phyloP scores from a whole-genome alignment of 1,140 invertebrate genomes.

The Tetragonula clypearis region DNA sequence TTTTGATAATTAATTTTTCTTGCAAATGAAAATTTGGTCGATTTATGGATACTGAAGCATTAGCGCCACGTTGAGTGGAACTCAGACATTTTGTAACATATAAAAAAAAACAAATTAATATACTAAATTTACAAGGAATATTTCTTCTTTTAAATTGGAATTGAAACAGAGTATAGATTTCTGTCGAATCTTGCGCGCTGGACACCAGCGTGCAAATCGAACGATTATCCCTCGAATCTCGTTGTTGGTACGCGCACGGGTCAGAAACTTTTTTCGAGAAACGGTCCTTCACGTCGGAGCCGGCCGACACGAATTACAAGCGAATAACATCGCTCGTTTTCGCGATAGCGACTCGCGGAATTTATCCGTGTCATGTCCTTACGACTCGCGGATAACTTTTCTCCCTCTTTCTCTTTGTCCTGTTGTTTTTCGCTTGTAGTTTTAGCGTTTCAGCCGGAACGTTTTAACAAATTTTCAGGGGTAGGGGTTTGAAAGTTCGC shows the following conservation, averaged over 20 bases:
- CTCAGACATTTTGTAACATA: too few relatives aligned
- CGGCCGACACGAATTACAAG: neutral
- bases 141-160: too few relatives aligned
- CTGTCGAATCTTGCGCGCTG: neutral
- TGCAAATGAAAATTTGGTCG: too few relatives aligned
- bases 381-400: neutral
- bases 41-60: too few relatives aligned
- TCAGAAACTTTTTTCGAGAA: neutral
- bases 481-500: too few relatives aligned
- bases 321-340: neutral
- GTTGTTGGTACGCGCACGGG: neutral
- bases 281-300: neutral
- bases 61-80: too few relatives aligned
- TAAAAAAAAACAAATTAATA: too few relatives aligned
- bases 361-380: neutral
- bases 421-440: too few relatives aligned
- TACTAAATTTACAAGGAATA: too few relatives aligned
- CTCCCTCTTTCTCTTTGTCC: too few relatives aligned
- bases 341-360: neutral
- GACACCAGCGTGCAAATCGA: constrained; percentile 22
- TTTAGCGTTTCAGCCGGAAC: too few relatives aligned
- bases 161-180: neutral
- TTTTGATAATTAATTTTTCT: too few relatives aligned
- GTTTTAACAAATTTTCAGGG: neutral
- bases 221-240: constrained; percentile 31